Base-by-base conservation (phyloP, 2,888 invertebrate genomes). In the Drosophila ochracea region DNA sequence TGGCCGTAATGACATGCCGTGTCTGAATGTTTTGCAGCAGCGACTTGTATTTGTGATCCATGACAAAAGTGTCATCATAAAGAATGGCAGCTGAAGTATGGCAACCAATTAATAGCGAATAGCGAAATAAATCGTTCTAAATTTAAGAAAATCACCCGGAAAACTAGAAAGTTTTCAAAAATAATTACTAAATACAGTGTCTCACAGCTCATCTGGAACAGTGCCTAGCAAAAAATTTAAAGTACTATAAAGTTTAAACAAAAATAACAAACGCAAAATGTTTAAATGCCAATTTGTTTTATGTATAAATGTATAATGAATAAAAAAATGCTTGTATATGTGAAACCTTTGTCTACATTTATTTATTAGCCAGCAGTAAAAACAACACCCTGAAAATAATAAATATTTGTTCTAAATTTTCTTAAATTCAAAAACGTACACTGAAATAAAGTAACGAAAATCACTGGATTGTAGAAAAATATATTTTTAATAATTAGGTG, bases 41-140 rank as follows among this genome's bases (percentile, higher is more conserved):
- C 13, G 97, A 97, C 93, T 98, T 98, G 93, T 98, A 98, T 93
- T 98, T 98, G 94, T 98, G 97, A 91, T 98, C 97, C 97, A 98
- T 97, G 16, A 97, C 97, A 91, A 98, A 98, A 47, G 96, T 95
- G 31, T 96, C 95, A 90, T 99, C 98, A 92, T 97, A 98, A 54
- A 99, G 94, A 58, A 99, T 97, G 9, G 97, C 98, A 19, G 98
- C 84, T 84, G 19, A 28, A 19, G 9, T 7, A 47, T 2, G 21
- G 2, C 2, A 25, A 3, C 2, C 19, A 28, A 30, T 11, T 30
- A 16, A 21, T 19, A 10, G 4, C 19, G 54, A 4, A 21, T 21
- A 25, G 25, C 16, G 16, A 35, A 35, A 35, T 16, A 35, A 35
- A 25, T 25, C 25, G 25, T 25, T 25, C 25, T 25, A 3, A 25